Evolutionary conservation across 2,113 vertebrate genomes (phyloP), one percentile per base, ranked within the genome.

Genomic region (Mixornis gularis): DNA sequence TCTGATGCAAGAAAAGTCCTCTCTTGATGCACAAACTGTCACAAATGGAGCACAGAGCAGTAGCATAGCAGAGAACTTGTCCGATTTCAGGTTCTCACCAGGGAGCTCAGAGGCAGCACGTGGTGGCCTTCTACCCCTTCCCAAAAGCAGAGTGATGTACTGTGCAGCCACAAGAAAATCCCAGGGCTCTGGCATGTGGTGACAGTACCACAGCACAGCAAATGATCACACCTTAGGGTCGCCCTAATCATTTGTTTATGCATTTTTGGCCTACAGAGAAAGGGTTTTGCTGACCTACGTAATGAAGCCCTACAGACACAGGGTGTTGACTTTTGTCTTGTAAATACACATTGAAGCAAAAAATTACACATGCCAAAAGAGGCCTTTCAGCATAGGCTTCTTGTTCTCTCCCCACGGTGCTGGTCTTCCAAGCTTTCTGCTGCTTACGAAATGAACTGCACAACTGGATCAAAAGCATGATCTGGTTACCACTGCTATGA

Each of bases 221-320:
- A 46, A 18, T 2, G 27, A 48, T 30, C 25, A 25, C 22, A 26
- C 7, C 13, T 43, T 16, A n/a, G 43, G 1, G 3, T 44, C 0
- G 0, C 11, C 1, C 0, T 7, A 71, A 51, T 17, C 3, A 59
- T 27, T 46, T 63, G 4, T 32, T 62, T 7, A 41, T 0, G 1
- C 2, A 4, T 49, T 66, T 72, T 76, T 16, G 40, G 14, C 17
- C 22, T 8, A 12, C 6, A 59, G 46, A 43, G 34, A 70, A 72
- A 49, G 41, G 8, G 21, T 8, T 88, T 38, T 38, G 20, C 13
- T 17, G 5, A 38, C 25, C 30, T 41, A 0, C 0, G 0, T 19
- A 60, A 87, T 5, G 22, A 21, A 83, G 10, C 20, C 21, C 12
- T 27, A n/a, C 6, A 63, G 26, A 36, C 5, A 44, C 72, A 52